phyloP scores from a whole-genome alignment of 2,888 invertebrate species.

The Parnassius orleans region DNA sequence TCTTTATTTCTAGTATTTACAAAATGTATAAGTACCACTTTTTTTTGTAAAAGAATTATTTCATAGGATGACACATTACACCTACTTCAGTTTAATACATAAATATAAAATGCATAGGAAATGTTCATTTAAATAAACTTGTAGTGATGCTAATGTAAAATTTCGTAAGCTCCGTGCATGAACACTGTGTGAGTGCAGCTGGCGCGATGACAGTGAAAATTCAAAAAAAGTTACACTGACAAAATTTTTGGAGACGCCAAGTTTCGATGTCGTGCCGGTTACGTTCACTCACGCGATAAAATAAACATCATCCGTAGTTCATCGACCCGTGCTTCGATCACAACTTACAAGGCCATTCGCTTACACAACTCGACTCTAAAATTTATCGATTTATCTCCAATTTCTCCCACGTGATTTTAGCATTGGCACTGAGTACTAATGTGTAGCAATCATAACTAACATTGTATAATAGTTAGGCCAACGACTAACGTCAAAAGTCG shows the following conservation, averaged over 20 bases:
- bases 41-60: too few species aligned
- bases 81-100: too few species aligned
- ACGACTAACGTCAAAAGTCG: slow-evolving; percentile 5
- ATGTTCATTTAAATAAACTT: too few species aligned
- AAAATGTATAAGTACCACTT: too few species aligned
- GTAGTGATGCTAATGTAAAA: not conserved
- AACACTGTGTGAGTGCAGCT: slow-evolving; percentile 14
- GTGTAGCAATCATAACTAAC: not conserved
- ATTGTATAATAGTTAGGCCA: slow-evolving; percentile 18
- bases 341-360: slow-evolving; percentile 73
- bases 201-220: slow-evolving; percentile 48
- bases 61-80: too few species aligned
- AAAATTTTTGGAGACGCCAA: slow-evolving; percentile 45
- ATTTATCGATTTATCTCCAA: slow-evolving; percentile 48
- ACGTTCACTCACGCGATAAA: slow-evolving; percentile 63
- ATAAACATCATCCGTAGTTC: slow-evolving; percentile 68
- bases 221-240: slow-evolving; percentile 42
- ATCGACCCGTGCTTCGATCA: slow-evolving; percentile 58
- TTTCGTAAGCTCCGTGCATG: not conserved
- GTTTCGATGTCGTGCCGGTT: slow-evolving; percentile 60
- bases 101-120: too few species aligned
- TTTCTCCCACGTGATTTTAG: slow-evolving; percentile 22
- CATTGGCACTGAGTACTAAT: slow-evolving; percentile 5
- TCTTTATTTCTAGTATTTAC: too few species aligned
- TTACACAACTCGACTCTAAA: slow-evolving; percentile 65